These are phyloP conservation scores for Athrips mouffetella DNA, from an alignment of 2,888 invertebrate genomes.

Conservation along the genomic window DNA sequence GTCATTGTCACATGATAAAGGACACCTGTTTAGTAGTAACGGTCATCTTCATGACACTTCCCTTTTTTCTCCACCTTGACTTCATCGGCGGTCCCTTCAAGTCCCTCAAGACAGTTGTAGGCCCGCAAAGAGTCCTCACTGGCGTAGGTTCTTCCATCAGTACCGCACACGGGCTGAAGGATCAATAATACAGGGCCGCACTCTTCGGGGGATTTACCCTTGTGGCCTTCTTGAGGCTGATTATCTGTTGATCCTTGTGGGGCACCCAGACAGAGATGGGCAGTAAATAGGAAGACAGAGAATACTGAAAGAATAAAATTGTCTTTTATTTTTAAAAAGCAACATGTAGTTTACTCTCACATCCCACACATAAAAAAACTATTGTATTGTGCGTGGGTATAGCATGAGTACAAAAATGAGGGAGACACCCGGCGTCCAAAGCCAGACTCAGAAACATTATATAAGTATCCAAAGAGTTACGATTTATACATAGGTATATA, in stretches of 20 bases:
- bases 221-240: not conserved
- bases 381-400: too few species aligned
- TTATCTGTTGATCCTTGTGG: not conserved
- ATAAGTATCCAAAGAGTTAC: too few species aligned
- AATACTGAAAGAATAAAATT: not conserved
- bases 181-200: not conserved
- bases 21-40: not conserved
- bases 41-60: not conserved
- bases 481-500: too few species aligned
- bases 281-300: constrained; percentile 15
- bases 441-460: too few species aligned
- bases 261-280: not conserved
- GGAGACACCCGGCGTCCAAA: too few species aligned
- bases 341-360: too few species aligned
- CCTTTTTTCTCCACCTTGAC: not conserved
- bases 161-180: not conserved
- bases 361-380: too few species aligned
- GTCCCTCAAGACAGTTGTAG: not conserved
- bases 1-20: too few species aligned
- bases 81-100: not conserved
- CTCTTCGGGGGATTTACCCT: not conserved
- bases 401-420: too few species aligned
- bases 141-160: not conserved
- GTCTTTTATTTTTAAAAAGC: too few species aligned
- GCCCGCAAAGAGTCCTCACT: not conserved